Conservation (phyloP, 2,113 vertebrate species). For the Colinus virginianus region DNA sequence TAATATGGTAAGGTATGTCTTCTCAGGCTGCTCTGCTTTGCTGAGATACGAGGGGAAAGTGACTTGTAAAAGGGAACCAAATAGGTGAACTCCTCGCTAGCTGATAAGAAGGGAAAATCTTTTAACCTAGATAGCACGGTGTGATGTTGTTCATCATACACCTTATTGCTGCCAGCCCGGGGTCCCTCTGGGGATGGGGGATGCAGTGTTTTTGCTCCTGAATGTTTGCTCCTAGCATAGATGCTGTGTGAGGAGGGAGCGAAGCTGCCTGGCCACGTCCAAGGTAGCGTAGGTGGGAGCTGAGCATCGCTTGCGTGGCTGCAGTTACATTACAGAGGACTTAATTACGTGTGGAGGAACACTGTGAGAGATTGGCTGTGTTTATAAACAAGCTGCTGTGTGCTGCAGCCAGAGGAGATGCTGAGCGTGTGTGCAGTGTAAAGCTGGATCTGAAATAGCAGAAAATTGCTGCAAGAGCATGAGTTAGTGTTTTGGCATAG, state of each 20-base stretch:
- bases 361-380: neutral
- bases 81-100: constrained; percentile 28
- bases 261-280: neutral
- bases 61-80: neutral
- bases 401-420: neutral
- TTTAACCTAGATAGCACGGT: fast-evolving
- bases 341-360: neutral
- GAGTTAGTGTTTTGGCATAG: neutral
- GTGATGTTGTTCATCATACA: fast-evolving
- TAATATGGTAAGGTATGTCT: constrained; percentile 86
- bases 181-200: neutral
- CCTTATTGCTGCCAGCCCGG: fast-evolving
- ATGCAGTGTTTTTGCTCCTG: neutral
- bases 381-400: neutral
- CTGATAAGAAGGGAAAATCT: neutral
- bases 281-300: neutral
- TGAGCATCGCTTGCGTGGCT: neutral
- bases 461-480: neutral
- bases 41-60: constrained; percentile 9
- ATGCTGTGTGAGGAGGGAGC: neutral
- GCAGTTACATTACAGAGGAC: neutral
- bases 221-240: constrained; percentile 23
- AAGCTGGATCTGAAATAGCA: neutral
- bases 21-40: neutral
- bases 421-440: neutral